These are phyloP conservation scores for Megaustenia siamemsis DNA, from an alignment of 2,888 invertebrate species.

Conservation along the genomic window DNA sequence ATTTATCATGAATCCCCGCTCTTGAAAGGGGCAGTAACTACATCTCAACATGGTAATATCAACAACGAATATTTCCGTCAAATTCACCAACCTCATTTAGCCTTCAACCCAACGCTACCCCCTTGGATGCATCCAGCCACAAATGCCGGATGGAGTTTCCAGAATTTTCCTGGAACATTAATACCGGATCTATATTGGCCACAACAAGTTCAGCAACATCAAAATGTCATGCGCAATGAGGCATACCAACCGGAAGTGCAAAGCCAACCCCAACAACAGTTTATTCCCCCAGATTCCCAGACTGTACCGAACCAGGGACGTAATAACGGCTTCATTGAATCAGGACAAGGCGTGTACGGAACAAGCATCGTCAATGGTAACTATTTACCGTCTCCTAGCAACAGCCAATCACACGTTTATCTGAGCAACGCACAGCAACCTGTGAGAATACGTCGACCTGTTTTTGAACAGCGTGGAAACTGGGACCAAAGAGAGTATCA, in stretches of 20 bases:
- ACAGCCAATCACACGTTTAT: neutral
- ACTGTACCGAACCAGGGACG: neutral
- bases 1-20: neutral
- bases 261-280: neutral
- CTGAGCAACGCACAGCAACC: neutral
- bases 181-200: neutral
- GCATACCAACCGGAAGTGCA: neutral
- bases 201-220: neutral
- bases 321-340: neutral
- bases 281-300: neutral
- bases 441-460: neutral
- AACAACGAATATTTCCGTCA: neutral
- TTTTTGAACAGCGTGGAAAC: neutral
- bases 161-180: neutral
- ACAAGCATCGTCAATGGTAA: neutral
- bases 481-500: neutral
- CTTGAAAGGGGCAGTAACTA: neutral
- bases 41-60: neutral
- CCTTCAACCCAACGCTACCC: neutral
- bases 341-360: neutral
- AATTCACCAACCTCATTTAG: neutral
- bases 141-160: neutral
- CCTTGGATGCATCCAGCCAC: neutral
- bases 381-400: neutral
- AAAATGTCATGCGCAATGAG: neutral